Evolutionary conservation across 2,113 vertebrate genomes (phyloP), one percentile per base, ranked within the genome.

Genomic region (Lonchura striata): DNA sequence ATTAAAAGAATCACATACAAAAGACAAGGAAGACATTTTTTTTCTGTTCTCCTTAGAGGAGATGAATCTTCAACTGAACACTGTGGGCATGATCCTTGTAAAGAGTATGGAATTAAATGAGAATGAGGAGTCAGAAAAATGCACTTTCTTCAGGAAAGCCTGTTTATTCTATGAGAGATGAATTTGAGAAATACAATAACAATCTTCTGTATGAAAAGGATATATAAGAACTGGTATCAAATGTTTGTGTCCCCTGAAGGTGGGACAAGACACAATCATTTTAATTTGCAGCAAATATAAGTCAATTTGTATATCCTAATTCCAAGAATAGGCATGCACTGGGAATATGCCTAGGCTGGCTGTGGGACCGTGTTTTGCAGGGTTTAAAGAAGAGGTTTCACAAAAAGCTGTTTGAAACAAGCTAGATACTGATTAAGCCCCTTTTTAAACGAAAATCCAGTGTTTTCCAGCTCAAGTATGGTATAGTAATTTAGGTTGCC

Each of bases 221-320:
- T 68, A 30, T 54, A 21, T 18, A 61, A 78, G 31, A 54, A 74
- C 42, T 70, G 21, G 19, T 77, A 74, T 66, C 35, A 70, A 90
- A 59, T 52, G 8, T 63, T 95, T 4, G 0, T 56, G 63, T 66
- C 56, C 72, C 39, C 69, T 94, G 83, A 84, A 95, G 88, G 61
- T 75, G 86, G 83, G 70, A 83, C 60, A 83, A 92, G 91, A 75
- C 37, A 81, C 86, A 94, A 89, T 30, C 83, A 71, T 69, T n/a
- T 94, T 88, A 66, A 90, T 84, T 94, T 92, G 60, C 44, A 91
- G 83, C 65, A 96, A 83, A 91, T 88, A 68, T 28, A 90, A 96
- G 85, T 88, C 61, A 81, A n/a, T 92, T 95, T 94, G 44, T 84
- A 82, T 90, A 92, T 92, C 82, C 76, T 90, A 69, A 92, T 93